Conservation (phyloP, 1,140 invertebrate species). For the Campodea augens region DNA sequence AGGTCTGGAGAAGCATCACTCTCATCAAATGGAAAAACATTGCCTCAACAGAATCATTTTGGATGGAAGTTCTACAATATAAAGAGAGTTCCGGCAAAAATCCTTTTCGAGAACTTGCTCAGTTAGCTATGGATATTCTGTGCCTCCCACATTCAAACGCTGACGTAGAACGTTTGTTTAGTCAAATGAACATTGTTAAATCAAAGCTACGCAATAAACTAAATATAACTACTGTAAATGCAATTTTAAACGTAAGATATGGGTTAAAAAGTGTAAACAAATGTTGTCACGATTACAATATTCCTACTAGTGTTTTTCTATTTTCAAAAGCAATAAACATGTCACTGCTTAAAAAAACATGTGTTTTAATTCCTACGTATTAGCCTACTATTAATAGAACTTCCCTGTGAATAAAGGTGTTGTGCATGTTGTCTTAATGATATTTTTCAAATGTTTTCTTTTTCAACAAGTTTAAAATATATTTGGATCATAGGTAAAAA, state of each 20-base stretch:
- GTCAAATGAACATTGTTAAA: not conserved
- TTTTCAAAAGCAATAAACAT: too few species aligned
- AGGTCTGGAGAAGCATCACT: not conserved
- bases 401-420: too few species aligned
- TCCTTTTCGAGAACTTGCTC: not conserved
- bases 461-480: too few species aligned
- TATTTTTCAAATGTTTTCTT: too few species aligned
- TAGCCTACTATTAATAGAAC: too few species aligned
- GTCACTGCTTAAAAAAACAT: too few species aligned
- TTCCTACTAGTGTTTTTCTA: not conserved
- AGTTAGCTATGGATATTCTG: not conserved
- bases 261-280: not conserved
- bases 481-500: too few species aligned
- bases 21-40: not conserved
- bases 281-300: not conserved
- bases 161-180: not conserved
- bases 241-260: not conserved
- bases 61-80: slow-evolving; percentile 1
- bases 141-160: not conserved
- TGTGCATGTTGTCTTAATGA: too few species aligned
- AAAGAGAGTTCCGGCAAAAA: not conserved
- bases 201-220: not conserved
- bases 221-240: not conserved
- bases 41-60: not conserved
- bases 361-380: too few species aligned